These are phyloP conservation scores for Lithosia quadra DNA, from an alignment of 2,888 invertebrate species.

Conservation along the genomic window DNA sequence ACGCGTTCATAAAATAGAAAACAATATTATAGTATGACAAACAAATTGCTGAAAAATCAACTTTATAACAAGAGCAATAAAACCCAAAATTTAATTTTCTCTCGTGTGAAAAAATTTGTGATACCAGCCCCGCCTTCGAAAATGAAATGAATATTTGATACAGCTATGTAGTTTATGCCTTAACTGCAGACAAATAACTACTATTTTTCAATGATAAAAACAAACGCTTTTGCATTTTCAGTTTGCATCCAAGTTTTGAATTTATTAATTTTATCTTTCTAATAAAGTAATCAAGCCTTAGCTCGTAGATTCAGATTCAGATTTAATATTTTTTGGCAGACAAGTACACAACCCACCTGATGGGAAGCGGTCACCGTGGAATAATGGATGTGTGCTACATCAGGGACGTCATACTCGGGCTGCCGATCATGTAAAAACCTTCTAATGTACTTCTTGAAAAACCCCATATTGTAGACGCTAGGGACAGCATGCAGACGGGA, in stretches of 20 bases:
- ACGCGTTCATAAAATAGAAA: slow-evolving; percentile 29
- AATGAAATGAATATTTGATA: slow-evolving; percentile 68
- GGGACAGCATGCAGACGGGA: no score
- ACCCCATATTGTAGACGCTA: no score
- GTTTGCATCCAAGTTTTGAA: slow-evolving; percentile 25
- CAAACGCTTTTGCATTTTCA: slow-evolving; percentile 20
- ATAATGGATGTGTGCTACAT: no score
- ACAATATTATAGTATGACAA: slow-evolving; percentile 39
- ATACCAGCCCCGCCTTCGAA: slow-evolving; percentile 47
- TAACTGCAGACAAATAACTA: slow-evolving; percentile 56
- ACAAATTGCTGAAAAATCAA: slow-evolving; percentile 55
- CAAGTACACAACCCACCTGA: no score
- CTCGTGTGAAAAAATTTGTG: slow-evolving; percentile 57
- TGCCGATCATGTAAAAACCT: no score
- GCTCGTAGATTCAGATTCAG: background rate
- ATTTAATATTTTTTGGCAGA: background rate
- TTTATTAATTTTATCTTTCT: slow-evolving; percentile 6
- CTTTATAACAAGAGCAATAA: slow-evolving; percentile 63
- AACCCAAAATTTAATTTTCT: slow-evolving; percentile 66
- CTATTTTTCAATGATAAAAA: slow-evolving; percentile 51
- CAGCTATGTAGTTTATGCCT: slow-evolving; percentile 59
- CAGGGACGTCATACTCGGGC: no score
- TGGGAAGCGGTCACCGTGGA: no score
- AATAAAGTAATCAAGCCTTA: background rate
- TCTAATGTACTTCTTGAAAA: no score